Base-by-base conservation (phyloP, 1,140 invertebrate species). In the Pachypeltis micranthus region DNA sequence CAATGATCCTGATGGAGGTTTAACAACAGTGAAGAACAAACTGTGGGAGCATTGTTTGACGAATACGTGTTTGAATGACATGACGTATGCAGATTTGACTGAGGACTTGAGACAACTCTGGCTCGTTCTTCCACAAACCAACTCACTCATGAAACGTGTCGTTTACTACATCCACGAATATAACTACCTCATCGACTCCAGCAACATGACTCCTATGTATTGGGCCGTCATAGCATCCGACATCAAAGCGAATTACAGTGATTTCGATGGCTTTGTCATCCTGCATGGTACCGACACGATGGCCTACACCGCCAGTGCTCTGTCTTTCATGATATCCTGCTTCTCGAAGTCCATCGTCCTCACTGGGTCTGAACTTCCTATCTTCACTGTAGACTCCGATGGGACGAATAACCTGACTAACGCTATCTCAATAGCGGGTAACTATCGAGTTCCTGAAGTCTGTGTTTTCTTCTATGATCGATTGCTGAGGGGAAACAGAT, bases 211-310 rank as follows among this genome's bases (percentile, higher is more conserved):
- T 0, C 88, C 90, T 76, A 81, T 86, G 54, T 89, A 96, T 67
- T 98, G 93, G 92, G 85, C 87, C 29, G 78, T 78, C 62, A 95
- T 98, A 61, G 93, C 93, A 1, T 81, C 80, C 66, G 90, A 96
- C 74, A 92, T 98, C 63, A 80, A 88, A 86, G 79, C 83, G 77
- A 84, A 81, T 7, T 94, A 95, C 69, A 81, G 90, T 68, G 75
- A 82, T 51, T 96, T 85, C 70, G 91, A 96, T 72, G 94, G 93
- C 0, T 99, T 98, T 73, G 91, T 99, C 0, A 81, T 98, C 1
- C 80, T 98, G 0, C 96, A 98, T 71, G 96, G 96, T 10, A 98
- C 96, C 0, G 96, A 99, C 74, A 99, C 96, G 0, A 82, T 97
- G 63, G 85, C 91, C 3, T 99, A 97, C 72, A 96, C 96, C 0